Percentiles rank a stretch among this genome's conserved stretches.
These are phyloP conservation scores for Salvelinus fontinalis DNA, from an alignment of 2,113 vertebrate genomes.

Conservation along the genomic window DNA sequence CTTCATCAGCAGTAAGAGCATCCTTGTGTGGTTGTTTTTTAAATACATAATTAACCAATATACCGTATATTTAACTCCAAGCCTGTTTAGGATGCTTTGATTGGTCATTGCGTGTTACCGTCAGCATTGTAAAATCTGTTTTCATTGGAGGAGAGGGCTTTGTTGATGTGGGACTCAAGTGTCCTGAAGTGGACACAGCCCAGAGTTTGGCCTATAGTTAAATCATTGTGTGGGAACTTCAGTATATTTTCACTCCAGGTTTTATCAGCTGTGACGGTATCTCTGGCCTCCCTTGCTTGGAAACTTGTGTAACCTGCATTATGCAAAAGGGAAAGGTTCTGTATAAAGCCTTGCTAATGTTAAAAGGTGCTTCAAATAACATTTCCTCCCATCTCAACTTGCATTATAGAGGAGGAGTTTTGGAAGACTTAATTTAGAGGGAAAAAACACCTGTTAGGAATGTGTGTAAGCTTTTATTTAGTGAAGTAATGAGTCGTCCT, in stretches of 20 bases:
- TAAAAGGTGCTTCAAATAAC: background rate
- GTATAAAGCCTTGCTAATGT: background rate
- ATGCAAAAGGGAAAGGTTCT: slow-evolving; percentile 7
- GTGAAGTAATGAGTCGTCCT: background rate
- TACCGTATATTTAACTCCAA: background rate
- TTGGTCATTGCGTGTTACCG: slow-evolving; percentile 3
- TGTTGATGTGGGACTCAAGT: slow-evolving; percentile 42
- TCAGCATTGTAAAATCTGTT: slow-evolving; percentile 62
- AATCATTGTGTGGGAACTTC: slow-evolving; percentile 51
- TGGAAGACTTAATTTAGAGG: background rate
- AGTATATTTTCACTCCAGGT: slow-evolving; percentile 48
- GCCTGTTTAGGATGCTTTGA: background rate
- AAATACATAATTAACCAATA: background rate
- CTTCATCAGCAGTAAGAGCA: background rate
- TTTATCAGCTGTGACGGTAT: slow-evolving; percentile 56
- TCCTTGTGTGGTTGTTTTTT: background rate
- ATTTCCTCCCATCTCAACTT: background rate
- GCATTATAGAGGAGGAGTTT: background rate
- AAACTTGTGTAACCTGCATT: slow-evolving; percentile 30
- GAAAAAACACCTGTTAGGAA: background rate
- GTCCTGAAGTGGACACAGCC: slow-evolving; percentile 40
- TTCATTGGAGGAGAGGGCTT: slow-evolving; percentile 55
- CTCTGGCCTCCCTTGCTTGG: slow-evolving; percentile 35
- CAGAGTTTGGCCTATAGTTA: slow-evolving; percentile 43
- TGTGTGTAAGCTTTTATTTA: background rate